These are phyloP conservation scores for Melanotaenia nigrans DNA, from an alignment of 2,797 vertebrate genomes.

Conservation along the genomic window DNA sequence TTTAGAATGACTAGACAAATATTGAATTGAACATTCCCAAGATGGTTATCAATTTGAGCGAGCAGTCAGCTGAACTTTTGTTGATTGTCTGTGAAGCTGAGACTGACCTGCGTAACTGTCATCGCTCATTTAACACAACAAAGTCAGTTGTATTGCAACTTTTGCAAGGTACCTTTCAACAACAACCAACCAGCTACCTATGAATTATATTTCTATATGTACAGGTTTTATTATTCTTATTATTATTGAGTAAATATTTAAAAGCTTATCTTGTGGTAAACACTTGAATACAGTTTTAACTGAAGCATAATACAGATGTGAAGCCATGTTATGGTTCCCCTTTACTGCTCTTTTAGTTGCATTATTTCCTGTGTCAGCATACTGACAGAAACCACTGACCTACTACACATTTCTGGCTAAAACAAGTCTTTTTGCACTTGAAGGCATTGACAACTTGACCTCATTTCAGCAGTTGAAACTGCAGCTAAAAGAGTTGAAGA, in stretches of 20 bases:
- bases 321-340: neutral
- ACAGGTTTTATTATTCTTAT: neutral
- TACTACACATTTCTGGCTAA: neutral
- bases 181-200: neutral
- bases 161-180: conserved; percentile 6
- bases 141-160: conserved; percentile 1
- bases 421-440: neutral
- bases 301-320: neutral
- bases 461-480: neutral
- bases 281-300: neutral
- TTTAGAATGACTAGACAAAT: neutral
- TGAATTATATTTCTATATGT: neutral
- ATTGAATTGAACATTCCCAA: neutral
- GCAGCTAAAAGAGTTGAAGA: conserved; percentile 4
- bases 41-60: neutral
- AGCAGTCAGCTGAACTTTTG: conserved; percentile 20
- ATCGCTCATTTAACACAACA: conserved; percentile 19
- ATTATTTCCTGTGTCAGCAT: neutral
- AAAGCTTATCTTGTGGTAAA: neutral
- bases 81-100: conserved; percentile 6
- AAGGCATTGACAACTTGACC: neutral
- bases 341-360: neutral
- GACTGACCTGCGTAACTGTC: neutral
- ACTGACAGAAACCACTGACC: conserved; percentile 1
- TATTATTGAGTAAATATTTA: neutral